Evolutionary conservation across 2,113 vertebrate species (phyloP), one percentile per base, ranked within the genome.

Genomic region (Isichthys henryi): DNA sequence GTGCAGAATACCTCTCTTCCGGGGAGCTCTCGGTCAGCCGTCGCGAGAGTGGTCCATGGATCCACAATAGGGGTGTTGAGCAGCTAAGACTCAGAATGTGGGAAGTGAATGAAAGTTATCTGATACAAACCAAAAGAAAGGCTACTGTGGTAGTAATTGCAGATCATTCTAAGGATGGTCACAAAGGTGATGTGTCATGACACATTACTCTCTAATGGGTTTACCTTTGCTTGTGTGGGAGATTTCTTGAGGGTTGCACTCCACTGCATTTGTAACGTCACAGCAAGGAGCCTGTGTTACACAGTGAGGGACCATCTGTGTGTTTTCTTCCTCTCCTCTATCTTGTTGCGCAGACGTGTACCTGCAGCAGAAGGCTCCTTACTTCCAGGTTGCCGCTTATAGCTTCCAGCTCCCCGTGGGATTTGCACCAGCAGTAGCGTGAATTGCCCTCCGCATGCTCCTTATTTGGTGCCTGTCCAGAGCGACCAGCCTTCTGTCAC

Each of bases 291-390:
- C 50, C 83, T 50, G 83, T 31, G 19, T 49, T 85, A 10, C 11
- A 45, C 83, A 50, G 21, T 9, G 3, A 15, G 48, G 85, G n/a
- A 39, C 85, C 85, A 87, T 87, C 85, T 17, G 50, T 39, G 13
- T 53, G 13, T 53, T 52, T 53, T 35, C 31, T 39, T 53, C 85
- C 49, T 7, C n/a, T 56, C 50, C 49, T 27, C 85, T 31, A 27
- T 87, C 48, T 48, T 13, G 31, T 39, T 15, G 50, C 13, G 11
- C 49, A 35, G 45, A 53, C 5, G 5, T n/a, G 10, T 86, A 87
- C 85, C 85, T 87, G 85, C 49, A 56, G 85, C 50, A 53, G 27
- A 56, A 35, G 85, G 48, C 27, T 17, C 49, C 85, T 87, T 87
- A 19, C 85, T 56, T 52, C 35, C 49, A 53, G 49, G 50, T 17